Base-by-base conservation (phyloP, 2,113 vertebrate species). In the Seriola quinqueradiata region DNA sequence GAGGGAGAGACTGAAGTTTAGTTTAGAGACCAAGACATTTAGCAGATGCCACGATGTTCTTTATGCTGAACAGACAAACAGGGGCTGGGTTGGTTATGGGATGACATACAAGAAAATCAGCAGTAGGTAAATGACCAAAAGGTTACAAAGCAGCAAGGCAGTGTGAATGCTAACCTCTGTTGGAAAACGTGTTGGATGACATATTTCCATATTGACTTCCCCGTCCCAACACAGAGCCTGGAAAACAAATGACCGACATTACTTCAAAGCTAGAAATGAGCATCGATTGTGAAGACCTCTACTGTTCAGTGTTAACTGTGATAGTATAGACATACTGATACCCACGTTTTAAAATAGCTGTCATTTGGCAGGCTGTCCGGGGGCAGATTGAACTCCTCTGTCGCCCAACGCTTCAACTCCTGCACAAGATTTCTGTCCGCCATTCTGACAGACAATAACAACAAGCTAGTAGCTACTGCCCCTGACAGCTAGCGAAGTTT, bases 181-280 rank as follows among this genome's bases (percentile, higher is more conserved):
- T 93, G 90, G 72, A 87, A 94, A 78, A 95, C 85, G 58, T 96
- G 95, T 5, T 94, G 91, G 25, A 87, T 93, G 50, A 95, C 58
- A 82, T 95, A 94, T 65, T 90, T 94, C 95, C 95, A 96, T 79
- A 96, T 95, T 0, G 94, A 92, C 40, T 91, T 92, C n/a, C 95
- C 93, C 19, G 89, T 68, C n/a, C 95, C 95, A 17, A 95, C 93
- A 85, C 94, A 96, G 3, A 96, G 89, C 36, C 95, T 96, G 59
- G 34, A 64, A 84, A 70, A 79, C 0, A 71, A 76, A 75, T 3
- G 2, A 63, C 2, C 16, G 52, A 1, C 44, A 40, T 44, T n/a
- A 55, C 6, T 21, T 48, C 11, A 74, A 23, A 0, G 1, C 25
- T 66, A 54, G 1, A 38, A 7, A 38, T 9, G 13, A 16, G 13